Base-by-base conservation (phyloP, 1,140 invertebrate species). In the Globodera ellingtonae region DNA sequence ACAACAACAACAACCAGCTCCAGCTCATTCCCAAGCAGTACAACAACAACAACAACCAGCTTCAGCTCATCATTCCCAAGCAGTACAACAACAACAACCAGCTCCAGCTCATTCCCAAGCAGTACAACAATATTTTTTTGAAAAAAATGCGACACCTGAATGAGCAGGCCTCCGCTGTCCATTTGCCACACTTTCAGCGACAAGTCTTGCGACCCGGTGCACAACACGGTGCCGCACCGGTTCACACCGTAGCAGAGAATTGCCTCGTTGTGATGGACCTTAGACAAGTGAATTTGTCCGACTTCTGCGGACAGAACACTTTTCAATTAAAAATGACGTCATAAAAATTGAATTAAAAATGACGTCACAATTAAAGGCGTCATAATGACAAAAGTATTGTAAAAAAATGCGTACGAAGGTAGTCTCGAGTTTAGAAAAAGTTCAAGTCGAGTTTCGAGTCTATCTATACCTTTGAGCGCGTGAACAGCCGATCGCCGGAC, bases 101-200 rank as follows among this genome's bases (percentile, higher is more conserved):
- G 35, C 35, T 35, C 35, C 35, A 35, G 35, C 35, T 35, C 35
- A 3, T 35, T 35, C 35, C 35, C 35, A 35, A 35, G 35, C 35
- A 35, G 24, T 1, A 44, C 18, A 18, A 56, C 4, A 5, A 21
- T 73, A 6, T 59, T 48, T 24, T 6, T 18, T 72, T 79, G 21
- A 50, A 0, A 15, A 24, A 79, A 50, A 78, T 46, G 35, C 46
- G 35, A 18, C 48, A 85, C 85, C 72, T 86, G 85, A 7, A 86
- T 86, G 5, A 86, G 78, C 35, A 85, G 85, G 7, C 85, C 84
- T 5, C 75, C 80, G 35, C 84, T 84, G 71, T 84, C 82, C 21
- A 86, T 71, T 72, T 82, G 79, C 85, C 85, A 86, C 9, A 87
- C 67, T 84, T 86, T 86, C 10, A 86, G 71, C 13, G 85, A 86